These are phyloP conservation scores for Lycaon pictus DNA, from an alignment of 2,113 vertebrate species.

Conservation along the genomic window DNA sequence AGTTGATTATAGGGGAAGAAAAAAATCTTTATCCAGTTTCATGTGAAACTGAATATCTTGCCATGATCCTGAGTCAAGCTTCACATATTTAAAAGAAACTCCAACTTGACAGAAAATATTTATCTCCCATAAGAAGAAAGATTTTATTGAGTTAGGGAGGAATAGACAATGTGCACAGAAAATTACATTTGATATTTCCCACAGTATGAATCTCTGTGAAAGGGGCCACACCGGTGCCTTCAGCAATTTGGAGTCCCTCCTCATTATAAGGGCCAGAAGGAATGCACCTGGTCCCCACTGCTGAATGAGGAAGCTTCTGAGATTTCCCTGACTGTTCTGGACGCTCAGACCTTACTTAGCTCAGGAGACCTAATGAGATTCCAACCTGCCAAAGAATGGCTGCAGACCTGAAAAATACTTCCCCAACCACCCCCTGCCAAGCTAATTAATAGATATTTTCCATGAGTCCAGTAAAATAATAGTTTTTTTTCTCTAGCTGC, in stretches of 20 bases:
- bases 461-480: neutral
- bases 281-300: neutral
- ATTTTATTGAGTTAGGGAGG: neutral
- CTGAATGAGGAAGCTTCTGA: neutral
- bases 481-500: constrained; percentile 28
- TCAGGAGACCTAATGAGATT: constrained; percentile 50
- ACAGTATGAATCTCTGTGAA: neutral
- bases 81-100: neutral
- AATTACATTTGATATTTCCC: neutral
- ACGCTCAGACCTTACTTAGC: neutral
- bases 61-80: neutral
- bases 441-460: constrained; percentile 61
- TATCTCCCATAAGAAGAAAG: neutral
- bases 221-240: neutral
- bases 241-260: neutral
- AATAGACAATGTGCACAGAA: neutral
- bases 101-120: neutral
- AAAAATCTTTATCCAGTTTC: neutral
- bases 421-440: neutral
- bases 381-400: neutral
- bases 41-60: neutral
- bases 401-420: neutral
- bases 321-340: neutral
- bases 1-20: neutral
- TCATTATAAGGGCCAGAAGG: neutral